Evolutionary conservation across 2,797 vertebrate genomes (phyloP).

Genomic region (Malacoctenus gilli): DNA sequence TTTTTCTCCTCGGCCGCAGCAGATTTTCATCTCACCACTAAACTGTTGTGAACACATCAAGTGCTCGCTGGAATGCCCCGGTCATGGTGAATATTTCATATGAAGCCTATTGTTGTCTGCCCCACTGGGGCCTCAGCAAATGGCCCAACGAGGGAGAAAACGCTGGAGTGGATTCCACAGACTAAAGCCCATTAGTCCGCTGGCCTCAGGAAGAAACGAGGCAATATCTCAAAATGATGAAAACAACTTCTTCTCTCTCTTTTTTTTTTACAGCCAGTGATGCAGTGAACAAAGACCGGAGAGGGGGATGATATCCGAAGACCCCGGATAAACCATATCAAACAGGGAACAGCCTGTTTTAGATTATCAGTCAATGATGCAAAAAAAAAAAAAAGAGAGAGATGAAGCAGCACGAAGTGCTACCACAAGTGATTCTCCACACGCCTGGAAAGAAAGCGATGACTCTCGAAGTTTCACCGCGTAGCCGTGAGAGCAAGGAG

Average conservation of each 20-base stretch:
- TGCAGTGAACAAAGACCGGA: conserved; percentile 48
- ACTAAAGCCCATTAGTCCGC: conserved; percentile 70
- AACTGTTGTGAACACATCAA: conserved; percentile 61
- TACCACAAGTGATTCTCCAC: conserved; percentile 28
- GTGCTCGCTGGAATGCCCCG: conserved; percentile 56
- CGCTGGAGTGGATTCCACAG: conserved; percentile 60
- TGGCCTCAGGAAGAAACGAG: conserved; percentile 62
- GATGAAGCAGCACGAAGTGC: conserved; percentile 44
- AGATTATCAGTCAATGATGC: conserved; percentile 53
- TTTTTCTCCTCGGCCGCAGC: conserved; percentile 46
- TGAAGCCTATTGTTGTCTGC: conserved; percentile 69
- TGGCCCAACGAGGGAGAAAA: conserved; percentile 60
- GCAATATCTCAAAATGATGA: conserved; percentile 75
- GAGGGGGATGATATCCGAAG: conserved; percentile 61
- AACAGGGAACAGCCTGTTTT: conserved; percentile 56
- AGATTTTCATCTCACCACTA: conserved; percentile 65
- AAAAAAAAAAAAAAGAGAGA: too few species aligned
- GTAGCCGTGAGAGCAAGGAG: conserved; percentile 30
- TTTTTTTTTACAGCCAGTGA: conserved; percentile 43
- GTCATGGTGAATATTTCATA: conserved; percentile 72
- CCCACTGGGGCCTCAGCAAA: conserved; percentile 67
- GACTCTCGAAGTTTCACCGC: conserved; percentile 44
- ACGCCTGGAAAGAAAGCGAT: conserved; percentile 28
- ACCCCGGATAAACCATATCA: conserved; percentile 59
- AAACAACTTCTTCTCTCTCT: too few species aligned